phyloP scores from a whole-genome alignment of 2,797 vertebrate genomes.

The Tarsius wallacei region DNA sequence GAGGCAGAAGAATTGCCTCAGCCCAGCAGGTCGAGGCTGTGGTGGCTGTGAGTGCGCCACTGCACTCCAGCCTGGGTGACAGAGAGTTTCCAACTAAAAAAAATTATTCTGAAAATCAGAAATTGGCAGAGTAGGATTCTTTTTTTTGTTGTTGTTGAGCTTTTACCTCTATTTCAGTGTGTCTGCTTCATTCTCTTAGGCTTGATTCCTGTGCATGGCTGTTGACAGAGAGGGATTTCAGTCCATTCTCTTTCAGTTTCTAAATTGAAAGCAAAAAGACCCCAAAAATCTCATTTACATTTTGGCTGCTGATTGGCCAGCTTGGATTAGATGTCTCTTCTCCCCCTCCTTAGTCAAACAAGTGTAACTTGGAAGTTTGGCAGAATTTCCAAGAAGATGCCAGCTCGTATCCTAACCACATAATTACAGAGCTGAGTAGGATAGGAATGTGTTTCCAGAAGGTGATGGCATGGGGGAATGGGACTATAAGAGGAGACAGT shows the following conservation, averaged over 20 bases:
- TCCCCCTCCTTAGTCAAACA: not conserved
- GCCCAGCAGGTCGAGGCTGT: too few species aligned
- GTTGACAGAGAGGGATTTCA: not conserved
- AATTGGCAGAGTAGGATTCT: not conserved
- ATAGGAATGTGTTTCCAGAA: slow-evolving; percentile 31
- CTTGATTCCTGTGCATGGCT: not conserved
- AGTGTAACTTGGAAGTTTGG: not conserved
- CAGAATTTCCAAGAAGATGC: not conserved
- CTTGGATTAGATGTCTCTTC: not conserved
- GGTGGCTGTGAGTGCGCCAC: too few species aligned
- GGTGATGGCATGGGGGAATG: not conserved
- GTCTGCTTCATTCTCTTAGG: not conserved
- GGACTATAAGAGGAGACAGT: not conserved
- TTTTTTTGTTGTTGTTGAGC: slow-evolving; percentile 1
- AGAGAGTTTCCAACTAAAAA: too few species aligned
- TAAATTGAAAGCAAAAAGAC: not conserved
- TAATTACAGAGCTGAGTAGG: not conserved
- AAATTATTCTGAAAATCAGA: too few species aligned
- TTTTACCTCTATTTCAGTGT: not conserved
- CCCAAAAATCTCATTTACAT: not conserved
- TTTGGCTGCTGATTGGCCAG: not conserved
- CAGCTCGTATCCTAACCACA: not conserved
- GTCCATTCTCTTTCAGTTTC: slow-evolving; percentile 39
- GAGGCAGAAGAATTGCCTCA: too few species aligned
- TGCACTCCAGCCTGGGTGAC: too few species aligned